A percentile compares a stretch with the other conserved stretches of the same genome.
Conservation (phyloP, 2,113 vertebrate species). For the Oostethus manadensis region DNA sequence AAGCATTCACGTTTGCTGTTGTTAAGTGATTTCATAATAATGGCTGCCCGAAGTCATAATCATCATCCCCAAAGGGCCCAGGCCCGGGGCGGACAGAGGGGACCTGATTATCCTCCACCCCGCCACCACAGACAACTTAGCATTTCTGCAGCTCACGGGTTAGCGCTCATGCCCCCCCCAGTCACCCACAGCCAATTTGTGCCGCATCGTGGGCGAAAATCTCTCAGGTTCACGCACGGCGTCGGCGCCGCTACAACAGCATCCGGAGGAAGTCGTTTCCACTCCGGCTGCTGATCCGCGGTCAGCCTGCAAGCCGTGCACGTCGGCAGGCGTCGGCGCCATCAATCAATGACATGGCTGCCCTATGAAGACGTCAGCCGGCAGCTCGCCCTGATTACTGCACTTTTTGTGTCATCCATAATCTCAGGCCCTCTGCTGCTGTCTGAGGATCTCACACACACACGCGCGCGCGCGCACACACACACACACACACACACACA, state of each 20-base stretch:
- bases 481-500: conserved; percentile 6
- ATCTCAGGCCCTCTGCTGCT: conserved; percentile 20
- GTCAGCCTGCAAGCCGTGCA: conserved; percentile 38
- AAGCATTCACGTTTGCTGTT: conserved; percentile 31
- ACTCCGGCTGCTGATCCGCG: conserved; percentile 26
- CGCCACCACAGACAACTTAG: conserved; percentile 23
- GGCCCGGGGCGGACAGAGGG: conserved; percentile 13
- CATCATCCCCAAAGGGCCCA: conserved; percentile 38
- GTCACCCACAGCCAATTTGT: conserved; percentile 23
- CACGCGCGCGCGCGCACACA: conserved; percentile 4
- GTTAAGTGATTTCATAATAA: conserved; percentile 64
- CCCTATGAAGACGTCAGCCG: conserved; percentile 53
- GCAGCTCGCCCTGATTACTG: conserved; percentile 59
- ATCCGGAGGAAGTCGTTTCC: conserved; percentile 29
- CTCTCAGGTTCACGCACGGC: conserved; percentile 3
- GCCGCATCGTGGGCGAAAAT: conserved; percentile 21
- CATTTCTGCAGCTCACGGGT: conserved; percentile 37
- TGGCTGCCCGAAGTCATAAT: conserved; percentile 19
- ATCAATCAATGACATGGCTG: conserved; percentile 52
- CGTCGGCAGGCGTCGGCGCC: conserved; percentile 46
- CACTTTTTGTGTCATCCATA: conserved; percentile 45
- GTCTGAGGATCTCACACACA: conserved; percentile 1
- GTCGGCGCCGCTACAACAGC: conserved; percentile 1
- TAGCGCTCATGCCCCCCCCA: conserved; percentile 21
- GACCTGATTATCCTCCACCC: conserved; percentile 45